Evolutionary conservation across 2,113 vertebrate genomes (phyloP), one percentile per base, ranked within the genome.

Genomic region (Oreochromis niloticus): DNA sequence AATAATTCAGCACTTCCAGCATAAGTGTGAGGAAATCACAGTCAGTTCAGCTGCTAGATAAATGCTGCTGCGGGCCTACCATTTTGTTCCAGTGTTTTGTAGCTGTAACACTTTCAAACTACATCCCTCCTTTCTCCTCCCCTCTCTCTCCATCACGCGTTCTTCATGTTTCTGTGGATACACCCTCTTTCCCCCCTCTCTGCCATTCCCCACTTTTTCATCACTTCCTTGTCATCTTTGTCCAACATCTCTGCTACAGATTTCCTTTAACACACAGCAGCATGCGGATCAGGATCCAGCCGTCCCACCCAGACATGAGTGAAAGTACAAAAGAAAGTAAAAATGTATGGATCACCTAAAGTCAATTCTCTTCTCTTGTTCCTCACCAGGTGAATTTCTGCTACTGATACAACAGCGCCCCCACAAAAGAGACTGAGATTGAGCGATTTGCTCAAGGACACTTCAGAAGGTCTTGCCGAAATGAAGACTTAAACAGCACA

Each of bases 91-190:
- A 50, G n/a, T 16, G 24, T 63, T 81, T 83, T 71, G 55, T 66
- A 88, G 88, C 82, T 68, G 52, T 43, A 63, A 82, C 54, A 63
- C 71, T 90, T 88, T 85, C 41, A 90, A 91, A 91, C 89, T 90
- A 75, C 86, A 87, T 87, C 73, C 12, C 59, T 87, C 54, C 57
- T 86, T 61, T 79, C 68, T 84, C 75, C 46, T 73, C 43, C 55
- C 34, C 55, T 57, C 55, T 82, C 63, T 81, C 30, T 30, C 46
- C 56, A 88, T 91, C 90, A 73, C 56, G 87, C 88, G 80, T 68
- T 92, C 83, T 61, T 89, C 80, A 88, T 11, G 66, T 93, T 91
- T 91, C 93, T 91, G 90, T 90, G 90, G 92, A 87, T 90, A 89
- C 89, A 86, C 78, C 27, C 52, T 19, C 46, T 30, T 88, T 71